Conservation (phyloP, 2,888 invertebrate species). For the Uropetala carovei region DNA sequence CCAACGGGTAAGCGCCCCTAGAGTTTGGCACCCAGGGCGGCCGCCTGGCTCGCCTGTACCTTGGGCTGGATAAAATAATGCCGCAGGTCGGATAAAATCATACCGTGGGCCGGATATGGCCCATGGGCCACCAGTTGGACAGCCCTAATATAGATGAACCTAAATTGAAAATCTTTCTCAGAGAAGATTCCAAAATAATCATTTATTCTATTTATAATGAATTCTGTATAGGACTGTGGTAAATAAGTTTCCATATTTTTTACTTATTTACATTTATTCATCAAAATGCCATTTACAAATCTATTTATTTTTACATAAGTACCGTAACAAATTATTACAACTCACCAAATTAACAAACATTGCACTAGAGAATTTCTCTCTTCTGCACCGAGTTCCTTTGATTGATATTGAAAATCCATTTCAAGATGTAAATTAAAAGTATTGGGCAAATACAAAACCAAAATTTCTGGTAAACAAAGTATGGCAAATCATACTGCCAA, state of each 20-base stretch:
- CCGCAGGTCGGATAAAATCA: too few species aligned
- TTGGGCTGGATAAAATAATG: too few species aligned
- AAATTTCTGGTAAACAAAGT: not conserved
- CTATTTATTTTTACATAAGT: conserved; percentile 60
- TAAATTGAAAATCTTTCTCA: too few species aligned
- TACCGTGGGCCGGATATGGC: too few species aligned
- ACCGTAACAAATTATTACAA: conserved; percentile 59
- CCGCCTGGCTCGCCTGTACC: too few species aligned
- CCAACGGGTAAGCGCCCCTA: too few species aligned
- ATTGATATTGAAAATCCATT: conserved; percentile 45
- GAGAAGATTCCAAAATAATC: too few species aligned
- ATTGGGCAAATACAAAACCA: conserved; percentile 41
- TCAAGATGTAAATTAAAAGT: conserved; percentile 33
- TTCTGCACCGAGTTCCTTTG: conserved; percentile 34
- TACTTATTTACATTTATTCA: conserved; percentile 60
- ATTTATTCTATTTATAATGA: too few species aligned
- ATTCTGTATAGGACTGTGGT: not conserved
- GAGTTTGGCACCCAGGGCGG: too few species aligned
- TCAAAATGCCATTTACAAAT: conserved; percentile 62
- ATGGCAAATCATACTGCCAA: conserved; percentile 27
- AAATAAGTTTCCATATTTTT: not conserved
- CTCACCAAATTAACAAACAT: conserved; percentile 57
- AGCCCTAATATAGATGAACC: too few species aligned
- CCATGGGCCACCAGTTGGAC: too few species aligned
- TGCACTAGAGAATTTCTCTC: conserved; percentile 55